Evolutionary conservation across 2,888 invertebrate species (phyloP).

Genomic region (Eupithecia exiguata): DNA sequence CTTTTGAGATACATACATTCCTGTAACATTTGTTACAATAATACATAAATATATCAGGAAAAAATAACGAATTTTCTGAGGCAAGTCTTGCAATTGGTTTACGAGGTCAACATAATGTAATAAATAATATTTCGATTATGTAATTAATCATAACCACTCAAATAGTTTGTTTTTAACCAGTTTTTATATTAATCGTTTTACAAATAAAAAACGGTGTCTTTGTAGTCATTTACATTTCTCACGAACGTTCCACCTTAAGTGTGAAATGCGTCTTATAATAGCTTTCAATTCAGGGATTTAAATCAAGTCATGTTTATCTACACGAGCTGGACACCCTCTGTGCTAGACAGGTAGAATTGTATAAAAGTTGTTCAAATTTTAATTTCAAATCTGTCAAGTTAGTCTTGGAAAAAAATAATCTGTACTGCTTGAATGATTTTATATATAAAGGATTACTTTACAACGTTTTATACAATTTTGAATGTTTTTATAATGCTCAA

Average conservation of each 20-base stretch:
- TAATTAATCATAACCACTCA: neutral
- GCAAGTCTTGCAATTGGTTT: constrained; percentile 10
- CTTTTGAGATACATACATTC: constrained; percentile 42
- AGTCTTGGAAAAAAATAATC: neutral
- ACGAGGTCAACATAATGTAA: constrained; percentile 4
- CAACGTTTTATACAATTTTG: neutral
- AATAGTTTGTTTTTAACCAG: neutral
- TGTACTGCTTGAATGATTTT: neutral
- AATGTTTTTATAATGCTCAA: neutral
- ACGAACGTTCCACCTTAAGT: too few species aligned
- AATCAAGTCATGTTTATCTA: too few species aligned
- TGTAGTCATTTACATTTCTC: neutral
- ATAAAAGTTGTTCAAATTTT: neutral
- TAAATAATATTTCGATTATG: constrained; percentile 3
- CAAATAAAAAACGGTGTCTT: neutral
- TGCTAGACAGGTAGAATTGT: too few species aligned
- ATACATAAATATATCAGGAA: constrained; percentile 60
- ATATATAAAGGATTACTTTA: neutral
- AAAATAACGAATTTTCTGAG: constrained; percentile 43
- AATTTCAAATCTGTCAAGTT: neutral
- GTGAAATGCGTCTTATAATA: too few species aligned
- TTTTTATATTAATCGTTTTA: neutral
- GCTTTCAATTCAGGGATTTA: too few species aligned
- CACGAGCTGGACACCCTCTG: too few species aligned
- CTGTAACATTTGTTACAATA: constrained; percentile 48